Evolutionary conservation across 2,113 vertebrate genomes (phyloP).

Genomic region (Xiphophorus maculatus): DNA sequence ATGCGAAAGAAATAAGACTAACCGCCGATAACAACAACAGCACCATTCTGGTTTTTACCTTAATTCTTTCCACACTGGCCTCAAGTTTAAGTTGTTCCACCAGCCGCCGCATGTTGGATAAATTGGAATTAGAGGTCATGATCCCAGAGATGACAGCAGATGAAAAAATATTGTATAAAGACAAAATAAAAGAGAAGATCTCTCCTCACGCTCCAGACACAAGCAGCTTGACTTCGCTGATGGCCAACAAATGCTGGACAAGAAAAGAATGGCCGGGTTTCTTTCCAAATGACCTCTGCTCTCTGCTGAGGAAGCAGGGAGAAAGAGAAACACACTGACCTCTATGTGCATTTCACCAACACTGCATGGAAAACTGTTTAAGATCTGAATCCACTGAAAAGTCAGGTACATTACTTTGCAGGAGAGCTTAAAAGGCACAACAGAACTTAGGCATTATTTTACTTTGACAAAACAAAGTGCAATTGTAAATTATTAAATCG

Average conservation of each 20-base stretch:
- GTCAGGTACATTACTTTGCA: too few species aligned
- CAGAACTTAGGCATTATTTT: too few species aligned
- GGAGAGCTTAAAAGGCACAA: too few species aligned
- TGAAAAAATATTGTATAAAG: conserved; percentile 15
- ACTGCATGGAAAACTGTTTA: not conserved
- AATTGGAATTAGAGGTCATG: conserved; percentile 88
- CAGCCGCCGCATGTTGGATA: conserved; percentile 85
- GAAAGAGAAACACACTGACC: conserved; percentile 8
- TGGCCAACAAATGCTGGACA: conserved; percentile 28
- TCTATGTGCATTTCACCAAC: conserved; percentile 7
- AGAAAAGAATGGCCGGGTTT: conserved; percentile 36
- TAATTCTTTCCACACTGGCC: conserved; percentile 90
- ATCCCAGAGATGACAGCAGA: not conserved
- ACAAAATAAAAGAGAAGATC: not conserved
- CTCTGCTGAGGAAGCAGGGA: conserved; percentile 29
- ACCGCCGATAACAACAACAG: not conserved
- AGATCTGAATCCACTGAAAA: too few species aligned
- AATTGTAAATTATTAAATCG: too few species aligned
- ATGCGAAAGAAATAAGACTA: not conserved
- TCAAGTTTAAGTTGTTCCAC: conserved; percentile 93
- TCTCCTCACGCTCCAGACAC: conserved; percentile 27
- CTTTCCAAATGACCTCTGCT: conserved; percentile 52
- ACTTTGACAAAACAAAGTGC: too few species aligned
- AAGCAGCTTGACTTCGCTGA: conserved; percentile 37
- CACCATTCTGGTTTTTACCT: conserved; percentile 73